Base-by-base conservation (phyloP, 2,113 vertebrate genomes). In the Aphelocoma coerulescens region DNA sequence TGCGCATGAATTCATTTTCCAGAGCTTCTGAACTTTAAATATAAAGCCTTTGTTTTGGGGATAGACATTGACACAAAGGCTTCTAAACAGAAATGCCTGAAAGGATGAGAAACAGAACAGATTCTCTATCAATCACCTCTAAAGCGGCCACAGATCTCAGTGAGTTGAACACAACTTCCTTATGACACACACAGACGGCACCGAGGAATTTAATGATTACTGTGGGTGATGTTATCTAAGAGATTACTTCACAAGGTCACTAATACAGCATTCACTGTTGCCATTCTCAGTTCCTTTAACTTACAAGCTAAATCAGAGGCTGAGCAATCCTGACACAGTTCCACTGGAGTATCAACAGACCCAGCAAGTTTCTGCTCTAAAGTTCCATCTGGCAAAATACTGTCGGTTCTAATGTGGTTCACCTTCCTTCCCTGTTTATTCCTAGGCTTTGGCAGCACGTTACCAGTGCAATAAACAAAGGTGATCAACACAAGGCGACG, bases 391-490 rank as follows among this genome's bases (percentile, higher is more conserved):
- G 76, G 22, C 62, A 76, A 48, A 71, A 61, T 16, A 14, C 7
- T 65, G 37, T 23, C 30, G 16, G 44, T 52, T 79, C 81, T 67
- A 22, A 91, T 13, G 49, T 63, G 46, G 24, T 65, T 92, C 51
- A 62, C 41, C 52, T 91, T 63, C 23, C 28, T 82, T 75, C 59
- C 30, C 21, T 87, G 23, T 14, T 93, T 59, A 19, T 91, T 91
- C 37, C 35, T 94, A 99, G 99, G 95, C 98, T 99, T 81, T 99
- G 99, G 99, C 99, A 98, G 96, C 98, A 98, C 0, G 99, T 99
- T 95, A 99, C 99, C 89, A 98, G 96, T 66, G 99, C 99, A 90
- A 99, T 99, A 92, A 62, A 94, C 69, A 98, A 98, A 62, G 98
- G 98, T 1, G 99, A 99, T 97, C 99, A 99, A 91, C 85, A 98